These are phyloP conservation scores for Proales similis DNA, from an alignment of 1,140 invertebrate species.

Conservation along the genomic window DNA sequence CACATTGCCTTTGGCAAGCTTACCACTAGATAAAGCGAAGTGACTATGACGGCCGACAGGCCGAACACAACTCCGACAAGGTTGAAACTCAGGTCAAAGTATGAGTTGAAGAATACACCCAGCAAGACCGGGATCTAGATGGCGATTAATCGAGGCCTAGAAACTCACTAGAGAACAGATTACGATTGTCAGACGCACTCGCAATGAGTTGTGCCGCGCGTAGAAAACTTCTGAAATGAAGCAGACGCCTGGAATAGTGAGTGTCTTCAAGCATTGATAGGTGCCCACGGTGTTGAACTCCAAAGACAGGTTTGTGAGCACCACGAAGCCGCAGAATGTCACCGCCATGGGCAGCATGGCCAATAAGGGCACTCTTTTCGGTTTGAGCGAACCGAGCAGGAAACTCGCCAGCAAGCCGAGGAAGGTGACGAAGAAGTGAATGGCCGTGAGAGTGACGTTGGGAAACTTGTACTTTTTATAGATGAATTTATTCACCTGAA, in stretches of 20 bases:
- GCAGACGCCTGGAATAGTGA: constrained; percentile 61
- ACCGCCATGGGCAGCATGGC: constrained; percentile 58
- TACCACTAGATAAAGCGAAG: constrained; percentile 62
- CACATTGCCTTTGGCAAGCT: no score
- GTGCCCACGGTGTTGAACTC: constrained; percentile 60
- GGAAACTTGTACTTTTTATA: constrained; percentile 59
- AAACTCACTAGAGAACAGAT: no score
- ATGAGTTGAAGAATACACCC: constrained; percentile 59
- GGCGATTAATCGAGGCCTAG: no score
- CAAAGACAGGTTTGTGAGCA: constrained; percentile 60
- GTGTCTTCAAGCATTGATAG: constrained; percentile 60
- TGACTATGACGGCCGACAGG: constrained; percentile 57
- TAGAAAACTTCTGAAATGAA: constrained; percentile 59
- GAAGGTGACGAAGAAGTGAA: constrained; percentile 59
- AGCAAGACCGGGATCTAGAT: constrained; percentile 58
- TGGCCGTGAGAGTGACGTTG: constrained; percentile 59
- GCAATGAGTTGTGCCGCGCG: constrained; percentile 53
- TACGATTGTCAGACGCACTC: no score
- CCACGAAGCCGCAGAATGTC: constrained; percentile 62
- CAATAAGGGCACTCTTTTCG: constrained; percentile 56
- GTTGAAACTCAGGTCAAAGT: constrained; percentile 60
- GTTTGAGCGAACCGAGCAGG: constrained; percentile 56
- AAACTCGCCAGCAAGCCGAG: constrained; percentile 58
- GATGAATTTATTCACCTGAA: constrained; percentile 60
- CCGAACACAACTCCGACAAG: constrained; percentile 58